Conservation (phyloP, 1,140 invertebrate species). For the Drosophila elegans region DNA sequence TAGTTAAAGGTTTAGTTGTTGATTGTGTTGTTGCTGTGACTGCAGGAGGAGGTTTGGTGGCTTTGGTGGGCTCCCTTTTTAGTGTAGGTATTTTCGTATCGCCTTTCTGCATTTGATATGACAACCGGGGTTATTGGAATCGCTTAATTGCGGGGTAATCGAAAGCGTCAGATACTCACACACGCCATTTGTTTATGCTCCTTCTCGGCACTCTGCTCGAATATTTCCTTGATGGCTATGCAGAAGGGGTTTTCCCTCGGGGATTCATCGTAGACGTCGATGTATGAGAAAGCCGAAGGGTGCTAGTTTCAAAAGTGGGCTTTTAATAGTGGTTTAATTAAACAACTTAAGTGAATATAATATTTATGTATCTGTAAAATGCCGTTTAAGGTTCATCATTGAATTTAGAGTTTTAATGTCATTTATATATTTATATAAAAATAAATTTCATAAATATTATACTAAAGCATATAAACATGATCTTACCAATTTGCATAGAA, state of each 20-base stretch:
- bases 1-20: slow-evolving; percentile 14
- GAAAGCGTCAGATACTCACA: slow-evolving; percentile 44
- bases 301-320: slow-evolving; percentile 10
- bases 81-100: slow-evolving; percentile 43
- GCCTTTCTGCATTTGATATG: slow-evolving; percentile 47
- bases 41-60: slow-evolving; percentile 11
- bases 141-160: slow-evolving; percentile 22
- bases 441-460: background rate
- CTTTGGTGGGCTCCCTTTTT: slow-evolving; percentile 22
- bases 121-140: slow-evolving; percentile 42
- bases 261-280: slow-evolving; percentile 45
- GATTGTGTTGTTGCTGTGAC: slow-evolving; percentile 26
- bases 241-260: slow-evolving; percentile 61
- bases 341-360: no score
- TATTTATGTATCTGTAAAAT: no score
- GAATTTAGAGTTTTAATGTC: no score
- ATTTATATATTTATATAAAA: no score
- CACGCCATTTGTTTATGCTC: background rate
- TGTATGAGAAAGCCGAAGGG: slow-evolving; percentile 42
- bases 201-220: background rate
- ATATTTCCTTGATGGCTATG: slow-evolving; percentile 37
- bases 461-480: background rate
- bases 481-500: slow-evolving; percentile 58
- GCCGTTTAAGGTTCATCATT: no score
- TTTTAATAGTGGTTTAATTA: background rate